Evolutionary conservation across 2,797 vertebrate genomes (phyloP).

Genomic region (Chrysocyon brachyurus): DNA sequence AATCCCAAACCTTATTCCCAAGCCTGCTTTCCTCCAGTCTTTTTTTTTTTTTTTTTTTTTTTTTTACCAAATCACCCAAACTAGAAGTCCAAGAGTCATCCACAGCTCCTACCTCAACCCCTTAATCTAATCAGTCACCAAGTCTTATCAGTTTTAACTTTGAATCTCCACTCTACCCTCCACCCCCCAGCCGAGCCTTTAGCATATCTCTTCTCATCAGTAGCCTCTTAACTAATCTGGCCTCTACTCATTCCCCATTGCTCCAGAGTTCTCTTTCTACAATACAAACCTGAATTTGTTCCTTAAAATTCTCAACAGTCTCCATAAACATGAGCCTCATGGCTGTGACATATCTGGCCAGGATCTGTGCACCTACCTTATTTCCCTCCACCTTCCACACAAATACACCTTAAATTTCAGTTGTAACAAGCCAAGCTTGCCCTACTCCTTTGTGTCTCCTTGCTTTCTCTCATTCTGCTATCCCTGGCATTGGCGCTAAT

Average conservation of each 20-base stretch:
- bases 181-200: background rate
- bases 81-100: slow-evolving; percentile 2
- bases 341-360: background rate
- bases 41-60: background rate
- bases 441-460: background rate
- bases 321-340: background rate
- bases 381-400: background rate
- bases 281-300: slow-evolving; percentile 37
- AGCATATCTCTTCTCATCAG: background rate
- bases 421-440: slow-evolving; percentile 7
- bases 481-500: background rate
- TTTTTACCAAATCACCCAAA: slow-evolving; percentile 33
- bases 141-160: slow-evolving; percentile 26
- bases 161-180: background rate
- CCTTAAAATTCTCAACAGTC: background rate
- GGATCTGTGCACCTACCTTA: background rate
- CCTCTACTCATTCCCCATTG: background rate
- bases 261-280: background rate
- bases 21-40: background rate
- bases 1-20: slow-evolving; percentile 7
- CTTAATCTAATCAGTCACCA: background rate
- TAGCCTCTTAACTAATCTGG: background rate
- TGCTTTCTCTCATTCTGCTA: slow-evolving; percentile 26
- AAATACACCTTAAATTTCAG: background rate
- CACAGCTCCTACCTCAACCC: background rate